phyloP scores from a whole-genome alignment of 2,797 vertebrate genomes.

The Geotrypetes seraphini region DNA sequence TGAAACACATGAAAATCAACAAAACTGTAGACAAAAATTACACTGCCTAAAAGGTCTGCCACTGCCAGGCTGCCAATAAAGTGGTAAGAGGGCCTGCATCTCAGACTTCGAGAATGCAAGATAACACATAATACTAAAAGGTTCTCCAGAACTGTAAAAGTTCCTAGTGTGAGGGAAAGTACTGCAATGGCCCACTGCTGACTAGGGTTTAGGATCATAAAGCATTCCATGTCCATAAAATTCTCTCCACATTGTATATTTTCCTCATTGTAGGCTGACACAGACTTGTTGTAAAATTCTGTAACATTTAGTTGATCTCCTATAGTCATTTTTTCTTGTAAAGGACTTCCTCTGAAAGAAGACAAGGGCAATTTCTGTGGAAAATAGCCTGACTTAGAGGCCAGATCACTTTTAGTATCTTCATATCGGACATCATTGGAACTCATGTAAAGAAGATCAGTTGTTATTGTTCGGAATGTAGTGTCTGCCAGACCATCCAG shows the following conservation, averaged over 20 bases:
- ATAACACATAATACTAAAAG: conserved; percentile 91
- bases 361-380: conserved; percentile 81
- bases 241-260: conserved; percentile 93
- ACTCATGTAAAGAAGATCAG: conserved; percentile 85
- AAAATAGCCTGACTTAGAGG: conserved; percentile 64
- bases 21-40: conserved; percentile 98
- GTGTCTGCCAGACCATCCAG: conserved; percentile 95
- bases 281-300: conserved; percentile 78
- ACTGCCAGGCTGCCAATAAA: conserved; percentile 96
- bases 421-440: conserved; percentile 89
- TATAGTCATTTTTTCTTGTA: conserved; percentile 79
- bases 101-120: conserved; percentile 86
- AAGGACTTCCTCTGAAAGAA: conserved; percentile 83
- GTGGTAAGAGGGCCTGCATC: conserved; percentile 93
- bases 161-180: conserved; percentile 88
- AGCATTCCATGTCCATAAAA: conserved; percentile 99
- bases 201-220: conserved; percentile 96
- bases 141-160: conserved; percentile 96
- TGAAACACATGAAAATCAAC: conserved; percentile 98
- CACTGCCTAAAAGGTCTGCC: conserved; percentile 91
- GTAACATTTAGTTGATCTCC: conserved; percentile 83
- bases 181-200: conserved; percentile 93
- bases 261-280: conserved; percentile 67
- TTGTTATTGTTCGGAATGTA: conserved; percentile 96
- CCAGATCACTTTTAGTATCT: conserved; percentile 61